Percentiles rank a stretch among this genome's conserved stretches.
Evolutionary conservation across 2,888 invertebrate genomes (phyloP).

Genomic region (Deladenus siricidicola): DNA sequence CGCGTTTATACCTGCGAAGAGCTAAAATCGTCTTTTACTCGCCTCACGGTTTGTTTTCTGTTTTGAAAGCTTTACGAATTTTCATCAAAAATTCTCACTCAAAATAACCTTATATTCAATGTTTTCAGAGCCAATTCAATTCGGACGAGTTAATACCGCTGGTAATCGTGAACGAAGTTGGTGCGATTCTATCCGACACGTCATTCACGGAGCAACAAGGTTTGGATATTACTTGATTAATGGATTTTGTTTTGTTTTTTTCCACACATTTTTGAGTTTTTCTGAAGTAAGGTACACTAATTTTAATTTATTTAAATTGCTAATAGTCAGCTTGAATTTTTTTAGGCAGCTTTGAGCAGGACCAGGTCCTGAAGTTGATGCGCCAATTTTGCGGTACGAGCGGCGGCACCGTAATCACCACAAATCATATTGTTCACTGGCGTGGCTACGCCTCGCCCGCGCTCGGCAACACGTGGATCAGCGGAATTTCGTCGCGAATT

Average conservation of each 20-base stretch:
- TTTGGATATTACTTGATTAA: not conserved
- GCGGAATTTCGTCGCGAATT: conserved; percentile 7
- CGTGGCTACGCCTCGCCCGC: conserved; percentile 10
- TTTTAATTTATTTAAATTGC: too few relatives aligned
- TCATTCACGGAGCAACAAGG: conserved; percentile 6
- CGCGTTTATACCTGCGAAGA: conserved; percentile 7
- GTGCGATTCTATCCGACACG: conserved; percentile 14
- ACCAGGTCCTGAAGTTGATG: conserved; percentile 10
- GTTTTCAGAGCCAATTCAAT: too few relatives aligned
- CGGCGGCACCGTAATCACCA: conserved; percentile 13
- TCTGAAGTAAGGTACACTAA: not conserved
- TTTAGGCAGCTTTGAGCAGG: not conserved
- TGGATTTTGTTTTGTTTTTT: not conserved
- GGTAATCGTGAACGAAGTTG: conserved; percentile 14
- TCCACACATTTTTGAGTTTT: not conserved
- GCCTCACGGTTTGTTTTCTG: conserved; percentile 1
- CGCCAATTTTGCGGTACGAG: conserved; percentile 8
- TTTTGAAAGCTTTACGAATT: not conserved
- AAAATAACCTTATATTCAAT: too few relatives aligned
- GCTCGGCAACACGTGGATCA: too few relatives aligned
- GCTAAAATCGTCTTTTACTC: not conserved
- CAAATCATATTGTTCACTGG: conserved; percentile 18
- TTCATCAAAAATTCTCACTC: too few relatives aligned
- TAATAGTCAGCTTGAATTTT: too few relatives aligned
- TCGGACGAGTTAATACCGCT: conserved; percentile 10